Evolutionary conservation across 2,888 invertebrate genomes (phyloP).

Genomic region (Drosophila greeni): DNA sequence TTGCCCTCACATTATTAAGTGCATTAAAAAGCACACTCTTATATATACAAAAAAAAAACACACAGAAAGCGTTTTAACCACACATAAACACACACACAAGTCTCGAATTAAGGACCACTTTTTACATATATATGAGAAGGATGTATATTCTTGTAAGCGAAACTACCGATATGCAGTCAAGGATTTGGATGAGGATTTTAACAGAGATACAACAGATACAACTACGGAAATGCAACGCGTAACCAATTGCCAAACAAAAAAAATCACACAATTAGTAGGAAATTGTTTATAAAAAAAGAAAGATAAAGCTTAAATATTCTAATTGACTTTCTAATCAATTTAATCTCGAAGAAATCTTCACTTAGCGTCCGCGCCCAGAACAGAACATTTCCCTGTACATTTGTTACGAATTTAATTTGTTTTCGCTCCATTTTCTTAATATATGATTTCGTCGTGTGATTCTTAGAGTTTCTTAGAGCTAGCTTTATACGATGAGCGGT

Average conservation of each 20-base stretch:
- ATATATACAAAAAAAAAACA: conserved; percentile 22
- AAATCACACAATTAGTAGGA: conserved; percentile 28
- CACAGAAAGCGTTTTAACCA: conserved; percentile 57
- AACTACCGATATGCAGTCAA: conserved; percentile 63
- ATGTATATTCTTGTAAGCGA: conserved; percentile 60
- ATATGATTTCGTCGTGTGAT: conserved; percentile 54
- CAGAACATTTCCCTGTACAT: conserved; percentile 47
- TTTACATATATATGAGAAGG: conserved; percentile 54
- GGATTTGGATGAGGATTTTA: conserved; percentile 71
- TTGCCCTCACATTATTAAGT: conserved; percentile 11
- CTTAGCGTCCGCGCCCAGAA: conserved; percentile 35
- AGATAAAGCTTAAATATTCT: conserved; percentile 42
- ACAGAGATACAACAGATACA: conserved; percentile 34
- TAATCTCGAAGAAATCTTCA: conserved; percentile 44
- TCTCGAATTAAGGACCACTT: conserved; percentile 74
- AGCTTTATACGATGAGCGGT: conserved; percentile 33
- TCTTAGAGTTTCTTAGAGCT: conserved; percentile 45
- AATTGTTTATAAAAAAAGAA: conserved; percentile 30
- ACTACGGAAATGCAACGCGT: conserved; percentile 51
- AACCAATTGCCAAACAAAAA: conserved; percentile 68
- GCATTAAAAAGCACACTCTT: conserved; percentile 21
- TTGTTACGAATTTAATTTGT: conserved; percentile 61
- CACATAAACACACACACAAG: conserved; percentile 41
- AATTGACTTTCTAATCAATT: conserved; percentile 41
- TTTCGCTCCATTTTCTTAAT: conserved; percentile 19